phyloP scores from a whole-genome alignment of 2,888 invertebrate species.

The Allygus modestus region DNA sequence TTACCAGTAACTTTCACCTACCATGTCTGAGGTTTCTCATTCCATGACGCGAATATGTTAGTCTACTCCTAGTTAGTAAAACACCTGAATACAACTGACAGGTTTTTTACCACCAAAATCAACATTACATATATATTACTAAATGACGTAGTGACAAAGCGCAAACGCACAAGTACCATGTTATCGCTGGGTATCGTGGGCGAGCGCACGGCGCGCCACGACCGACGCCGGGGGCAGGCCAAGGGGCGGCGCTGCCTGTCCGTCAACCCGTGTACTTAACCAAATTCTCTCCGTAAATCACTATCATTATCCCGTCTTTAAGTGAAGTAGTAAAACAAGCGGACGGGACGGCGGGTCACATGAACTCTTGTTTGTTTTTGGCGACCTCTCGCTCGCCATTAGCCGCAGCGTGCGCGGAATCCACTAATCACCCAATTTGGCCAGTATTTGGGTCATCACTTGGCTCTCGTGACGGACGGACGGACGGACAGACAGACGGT shows the following conservation, averaged over 20 bases:
- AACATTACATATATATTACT: no score
- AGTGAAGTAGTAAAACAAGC: conserved; percentile 58
- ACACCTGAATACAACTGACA: no score
- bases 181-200: no score
- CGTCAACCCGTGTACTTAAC: conserved; percentile 56
- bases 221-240: conserved; percentile 14
- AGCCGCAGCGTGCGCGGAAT: conserved; percentile 28
- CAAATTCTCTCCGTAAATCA: conserved; percentile 54
- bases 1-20: no score
- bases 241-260: conserved; percentile 4
- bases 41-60: no score
- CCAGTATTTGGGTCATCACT: conserved; percentile 54
- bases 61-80: no score
- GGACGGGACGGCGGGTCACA: not conserved
- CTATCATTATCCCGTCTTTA: conserved; percentile 55
- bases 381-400: conserved; percentile 41
- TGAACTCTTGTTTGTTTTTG: conserved; percentile 44
- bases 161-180: no score
- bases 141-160: no score
- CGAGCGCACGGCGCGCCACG: not conserved
- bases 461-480: not conserved
- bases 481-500: not conserved
- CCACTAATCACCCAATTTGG: conserved; percentile 45
- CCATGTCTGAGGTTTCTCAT: no score
- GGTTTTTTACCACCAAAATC: no score